phyloP scores from a whole-genome alignment of 1,140 invertebrate species.

The Scaptomyza graminum region DNA sequence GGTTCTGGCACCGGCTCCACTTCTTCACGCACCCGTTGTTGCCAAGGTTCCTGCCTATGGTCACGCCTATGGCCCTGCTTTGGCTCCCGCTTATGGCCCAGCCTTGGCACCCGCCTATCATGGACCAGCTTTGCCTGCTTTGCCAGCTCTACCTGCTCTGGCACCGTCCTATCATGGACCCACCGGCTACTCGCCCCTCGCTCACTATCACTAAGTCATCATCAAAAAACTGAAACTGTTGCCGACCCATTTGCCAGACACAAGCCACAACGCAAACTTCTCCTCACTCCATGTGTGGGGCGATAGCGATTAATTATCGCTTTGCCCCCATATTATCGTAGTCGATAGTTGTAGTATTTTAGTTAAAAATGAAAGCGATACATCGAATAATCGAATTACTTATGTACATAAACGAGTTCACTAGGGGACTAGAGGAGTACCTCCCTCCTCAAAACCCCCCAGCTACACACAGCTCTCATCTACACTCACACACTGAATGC shows the following conservation, averaged over 20 bases:
- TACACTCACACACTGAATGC: conserved; percentile 65
- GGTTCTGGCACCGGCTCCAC: conserved; percentile 73
- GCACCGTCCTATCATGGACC: conserved; percentile 51
- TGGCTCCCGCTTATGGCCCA: conserved; percentile 16
- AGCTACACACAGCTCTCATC: conserved; percentile 35
- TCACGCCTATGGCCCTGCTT: conserved; percentile 9
- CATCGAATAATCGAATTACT: conserved; percentile 57
- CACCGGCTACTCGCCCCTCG: conserved; percentile 35
- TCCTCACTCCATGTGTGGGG: conserved; percentile 44
- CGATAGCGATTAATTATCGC: background rate
- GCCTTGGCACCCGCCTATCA: conserved; percentile 57
- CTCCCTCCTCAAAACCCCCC: too few species aligned
- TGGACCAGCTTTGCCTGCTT: conserved; percentile 12
- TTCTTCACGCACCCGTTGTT: conserved; percentile 64
- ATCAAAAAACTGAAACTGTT: conserved; percentile 29
- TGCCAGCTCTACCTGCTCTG: conserved; percentile 43
- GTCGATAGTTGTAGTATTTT: conserved; percentile 75
- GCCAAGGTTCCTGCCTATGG: conserved; percentile 57
- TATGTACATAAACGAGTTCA: conserved; percentile 61
- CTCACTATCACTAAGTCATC: conserved; percentile 69
- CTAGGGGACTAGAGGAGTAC: background rate
- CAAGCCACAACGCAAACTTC: conserved; percentile 44
- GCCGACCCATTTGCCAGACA: conserved; percentile 40
- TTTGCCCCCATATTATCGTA: conserved; percentile 30
- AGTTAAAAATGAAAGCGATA: conserved; percentile 69